These are phyloP conservation scores for Channa striata DNA, from an alignment of 2,797 vertebrate genomes.

Conservation along the genomic window DNA sequence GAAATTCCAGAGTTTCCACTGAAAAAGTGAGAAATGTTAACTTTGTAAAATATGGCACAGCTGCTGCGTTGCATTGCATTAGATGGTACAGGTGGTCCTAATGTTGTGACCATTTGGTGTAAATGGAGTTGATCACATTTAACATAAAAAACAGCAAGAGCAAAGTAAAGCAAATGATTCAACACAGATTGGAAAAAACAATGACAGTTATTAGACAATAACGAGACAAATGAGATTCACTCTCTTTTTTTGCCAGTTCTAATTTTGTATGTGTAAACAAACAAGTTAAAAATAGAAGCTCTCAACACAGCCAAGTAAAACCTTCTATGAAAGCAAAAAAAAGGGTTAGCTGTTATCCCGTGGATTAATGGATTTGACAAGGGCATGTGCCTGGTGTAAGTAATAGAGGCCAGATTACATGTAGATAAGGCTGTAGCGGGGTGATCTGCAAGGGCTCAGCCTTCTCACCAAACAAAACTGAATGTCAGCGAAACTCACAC, in stretches of 20 bases:
- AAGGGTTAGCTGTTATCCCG: constrained; percentile 79
- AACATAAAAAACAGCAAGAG: constrained; percentile 9
- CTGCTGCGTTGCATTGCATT: no score
- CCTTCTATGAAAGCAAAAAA: constrained; percentile 78
- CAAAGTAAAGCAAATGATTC: constrained; percentile 5
- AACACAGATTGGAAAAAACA: constrained; percentile 13
- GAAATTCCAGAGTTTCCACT: no score
- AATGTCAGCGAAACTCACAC: constrained; percentile 38
- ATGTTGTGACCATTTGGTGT: no score
- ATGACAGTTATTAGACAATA: constrained; percentile 20
- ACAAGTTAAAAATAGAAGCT: constrained; percentile 70
- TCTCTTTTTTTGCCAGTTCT: constrained; percentile 42
- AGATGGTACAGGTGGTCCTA: no score
- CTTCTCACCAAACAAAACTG: constrained; percentile 52
- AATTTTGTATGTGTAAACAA: constrained; percentile 67
- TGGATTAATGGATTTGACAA: constrained; percentile 82
- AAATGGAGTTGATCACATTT: constrained; percentile 7
- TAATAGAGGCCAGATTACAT: constrained; percentile 81
- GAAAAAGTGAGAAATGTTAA: no score
- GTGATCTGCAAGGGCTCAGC: constrained; percentile 52
- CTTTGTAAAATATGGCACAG: no score
- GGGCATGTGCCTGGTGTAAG: constrained; percentile 76
- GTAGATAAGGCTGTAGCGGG: constrained; percentile 63
- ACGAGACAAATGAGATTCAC: constrained; percentile 18
- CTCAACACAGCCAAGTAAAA: constrained; percentile 61